A percentile compares a stretch with the other conserved stretches of the same genome.
Evolutionary conservation across 2,888 invertebrate genomes (phyloP).

Genomic region (Rhingia rostrata): DNA sequence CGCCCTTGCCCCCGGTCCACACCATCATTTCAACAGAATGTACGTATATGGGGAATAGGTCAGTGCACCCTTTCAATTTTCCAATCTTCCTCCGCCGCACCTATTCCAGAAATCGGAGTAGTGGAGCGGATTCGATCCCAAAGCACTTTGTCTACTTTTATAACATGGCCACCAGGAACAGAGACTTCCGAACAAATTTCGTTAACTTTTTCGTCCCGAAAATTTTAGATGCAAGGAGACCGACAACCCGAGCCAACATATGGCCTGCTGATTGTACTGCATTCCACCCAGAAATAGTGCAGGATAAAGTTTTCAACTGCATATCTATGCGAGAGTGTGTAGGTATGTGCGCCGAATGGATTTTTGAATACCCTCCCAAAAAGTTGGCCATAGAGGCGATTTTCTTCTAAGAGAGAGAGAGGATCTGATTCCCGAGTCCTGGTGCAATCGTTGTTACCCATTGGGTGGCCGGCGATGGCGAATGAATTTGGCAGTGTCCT

Average conservation of each 20-base stretch:
- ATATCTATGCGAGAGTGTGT: neutral
- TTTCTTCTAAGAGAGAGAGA: slow-evolving; percentile 23
- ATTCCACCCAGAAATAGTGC: slow-evolving; percentile 7
- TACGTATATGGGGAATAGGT: slow-evolving; percentile 47
- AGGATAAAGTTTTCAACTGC: slow-evolving; percentile 51
- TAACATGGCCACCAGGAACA: slow-evolving; percentile 25
- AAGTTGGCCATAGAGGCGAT: neutral
- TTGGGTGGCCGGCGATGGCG: neutral
- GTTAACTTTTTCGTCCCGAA: slow-evolving; percentile 51
- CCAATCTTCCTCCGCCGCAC: slow-evolving; percentile 7
- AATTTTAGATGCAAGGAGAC: slow-evolving; percentile 39
- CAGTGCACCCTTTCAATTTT: slow-evolving; percentile 46
- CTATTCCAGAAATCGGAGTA: slow-evolving; percentile 15
- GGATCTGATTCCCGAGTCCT: slow-evolving; percentile 14
- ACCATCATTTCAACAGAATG: neutral
- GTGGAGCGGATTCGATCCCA: slow-evolving; percentile 51
- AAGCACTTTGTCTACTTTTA: slow-evolving; percentile 58
- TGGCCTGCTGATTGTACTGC: slow-evolving; percentile 29
- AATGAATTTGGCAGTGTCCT: slow-evolving; percentile 45
- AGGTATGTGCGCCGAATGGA: neutral
- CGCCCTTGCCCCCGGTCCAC: slow-evolving; percentile 5
- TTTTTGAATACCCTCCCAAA: slow-evolving; percentile 15
- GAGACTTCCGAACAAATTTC: slow-evolving; percentile 49
- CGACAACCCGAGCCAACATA: neutral
- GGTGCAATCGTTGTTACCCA: neutral